Percentiles rank a stretch among this genome's conserved stretches.
Evolutionary conservation across 2,888 invertebrate genomes (phyloP).

Genomic region (Idaea aversata): DNA sequence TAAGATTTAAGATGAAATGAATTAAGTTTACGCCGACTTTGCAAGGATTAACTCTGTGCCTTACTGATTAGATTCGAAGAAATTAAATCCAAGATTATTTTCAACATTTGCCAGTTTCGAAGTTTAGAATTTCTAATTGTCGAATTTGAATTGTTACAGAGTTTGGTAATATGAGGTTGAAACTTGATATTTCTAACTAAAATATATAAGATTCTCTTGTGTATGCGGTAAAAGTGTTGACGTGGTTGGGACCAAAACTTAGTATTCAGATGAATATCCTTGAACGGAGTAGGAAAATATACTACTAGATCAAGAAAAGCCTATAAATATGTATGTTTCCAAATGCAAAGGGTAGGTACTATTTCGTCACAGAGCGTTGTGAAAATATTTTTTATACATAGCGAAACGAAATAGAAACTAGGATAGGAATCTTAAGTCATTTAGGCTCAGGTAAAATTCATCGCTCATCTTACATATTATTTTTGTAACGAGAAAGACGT

Average conservation of each 20-base stretch:
- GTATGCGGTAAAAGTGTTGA: background rate
- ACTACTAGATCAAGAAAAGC: background rate
- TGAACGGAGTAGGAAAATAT: background rate
- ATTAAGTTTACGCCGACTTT: slow-evolving; percentile 31
- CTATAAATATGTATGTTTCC: background rate
- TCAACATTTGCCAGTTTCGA: slow-evolving; percentile 4
- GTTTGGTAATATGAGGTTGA: background rate
- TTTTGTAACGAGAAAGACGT: background rate
- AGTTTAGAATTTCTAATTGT: slow-evolving; percentile 1
- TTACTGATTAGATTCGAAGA: slow-evolving; percentile 29
- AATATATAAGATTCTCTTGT: background rate
- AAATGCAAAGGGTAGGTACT: background rate
- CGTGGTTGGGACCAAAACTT: background rate
- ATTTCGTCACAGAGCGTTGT: background rate
- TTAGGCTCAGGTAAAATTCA: background rate
- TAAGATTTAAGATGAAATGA: slow-evolving; percentile 29
- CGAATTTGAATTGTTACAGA: background rate
- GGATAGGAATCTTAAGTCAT: background rate
- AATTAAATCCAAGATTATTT: slow-evolving; percentile 27
- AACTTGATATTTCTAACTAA: background rate
- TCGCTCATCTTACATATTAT: background rate
- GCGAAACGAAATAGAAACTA: background rate
- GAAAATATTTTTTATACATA: background rate
- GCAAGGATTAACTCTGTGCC: slow-evolving; percentile 29
- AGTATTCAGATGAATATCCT: background rate